Conservation (phyloP, 2,888 invertebrate species). For the Nesidiocoris tenuis region DNA sequence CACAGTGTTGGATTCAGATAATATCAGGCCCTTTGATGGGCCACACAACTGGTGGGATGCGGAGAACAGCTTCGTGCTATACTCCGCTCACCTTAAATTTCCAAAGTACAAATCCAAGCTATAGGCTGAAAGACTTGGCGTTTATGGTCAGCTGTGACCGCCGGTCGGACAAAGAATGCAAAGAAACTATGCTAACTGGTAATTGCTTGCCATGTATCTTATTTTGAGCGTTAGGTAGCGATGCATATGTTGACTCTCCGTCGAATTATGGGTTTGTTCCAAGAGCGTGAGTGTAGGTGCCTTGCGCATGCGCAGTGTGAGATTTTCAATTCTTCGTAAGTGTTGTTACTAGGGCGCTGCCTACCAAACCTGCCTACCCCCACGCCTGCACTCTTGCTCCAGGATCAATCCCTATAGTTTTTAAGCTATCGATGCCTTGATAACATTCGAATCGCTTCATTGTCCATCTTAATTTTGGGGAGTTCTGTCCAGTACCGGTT, state of each 20-base stretch:
- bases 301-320: no score
- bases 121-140: not conserved
- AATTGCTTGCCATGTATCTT: not conserved
- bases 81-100: not conserved
- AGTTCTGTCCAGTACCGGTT: slow-evolving; percentile 16
- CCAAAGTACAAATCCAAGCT: not conserved
- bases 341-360: no score
- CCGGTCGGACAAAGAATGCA: not conserved
- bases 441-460: no score
- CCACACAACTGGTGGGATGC: not conserved
- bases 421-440: no score
- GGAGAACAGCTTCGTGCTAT: not conserved
- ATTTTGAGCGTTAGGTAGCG: no score
- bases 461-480: not conserved
- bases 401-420: no score
- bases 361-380: no score
- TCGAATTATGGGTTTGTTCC: no score
- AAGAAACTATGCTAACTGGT: not conserved
- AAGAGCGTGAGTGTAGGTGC: no score
- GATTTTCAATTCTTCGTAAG: no score
- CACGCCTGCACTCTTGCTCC: no score
- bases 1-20: not conserved
- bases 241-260: no score
- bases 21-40: not conserved
- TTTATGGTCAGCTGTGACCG: not conserved